These are phyloP conservation scores for Thecophora atra DNA, from an alignment of 2,888 invertebrate genomes.

Conservation along the genomic window DNA sequence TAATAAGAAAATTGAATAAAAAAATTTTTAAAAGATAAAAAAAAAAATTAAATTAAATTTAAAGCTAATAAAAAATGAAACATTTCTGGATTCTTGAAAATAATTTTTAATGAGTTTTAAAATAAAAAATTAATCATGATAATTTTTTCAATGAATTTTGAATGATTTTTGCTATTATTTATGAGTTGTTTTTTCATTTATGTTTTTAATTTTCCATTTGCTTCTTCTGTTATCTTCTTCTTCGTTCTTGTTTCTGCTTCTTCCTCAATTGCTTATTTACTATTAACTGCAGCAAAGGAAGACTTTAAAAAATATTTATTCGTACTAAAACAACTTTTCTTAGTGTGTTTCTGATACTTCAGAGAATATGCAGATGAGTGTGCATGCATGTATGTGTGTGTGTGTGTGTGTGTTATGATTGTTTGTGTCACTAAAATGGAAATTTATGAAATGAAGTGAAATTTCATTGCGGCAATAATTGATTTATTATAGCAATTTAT, in stretches of 20 bases:
- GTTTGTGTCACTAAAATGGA: conserved; percentile 8
- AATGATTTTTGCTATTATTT: too few relatives aligned
- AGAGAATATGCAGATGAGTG: neutral
- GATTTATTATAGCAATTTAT: conserved; percentile 31
- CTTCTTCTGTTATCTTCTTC: too few relatives aligned
- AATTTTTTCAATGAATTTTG: too few relatives aligned
- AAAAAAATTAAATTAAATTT: too few relatives aligned
- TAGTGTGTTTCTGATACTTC: neutral
- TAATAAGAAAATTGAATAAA: too few relatives aligned
- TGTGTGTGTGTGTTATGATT: conserved; percentile 29
- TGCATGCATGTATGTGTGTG: conserved; percentile 24
- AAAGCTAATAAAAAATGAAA: too few relatives aligned
- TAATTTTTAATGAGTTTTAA: too few relatives aligned
- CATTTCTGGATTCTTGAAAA: too few relatives aligned
- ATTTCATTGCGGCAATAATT: conserved; percentile 33
- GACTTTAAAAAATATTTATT: neutral
- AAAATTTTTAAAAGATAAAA: too few relatives aligned
- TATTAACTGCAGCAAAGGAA: neutral
- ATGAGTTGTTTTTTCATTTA: too few relatives aligned
- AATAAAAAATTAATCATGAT: too few relatives aligned
- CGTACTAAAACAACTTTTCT: neutral
- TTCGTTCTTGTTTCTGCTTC: neutral
- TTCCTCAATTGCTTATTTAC: neutral
- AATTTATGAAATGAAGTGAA: conserved; percentile 31
- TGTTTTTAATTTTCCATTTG: too few relatives aligned